Percentiles rank a stretch among this genome's conserved stretches.
These are phyloP conservation scores for Drosophila miranda DNA, from an alignment of 1,140 invertebrate species.

Conservation along the genomic window DNA sequence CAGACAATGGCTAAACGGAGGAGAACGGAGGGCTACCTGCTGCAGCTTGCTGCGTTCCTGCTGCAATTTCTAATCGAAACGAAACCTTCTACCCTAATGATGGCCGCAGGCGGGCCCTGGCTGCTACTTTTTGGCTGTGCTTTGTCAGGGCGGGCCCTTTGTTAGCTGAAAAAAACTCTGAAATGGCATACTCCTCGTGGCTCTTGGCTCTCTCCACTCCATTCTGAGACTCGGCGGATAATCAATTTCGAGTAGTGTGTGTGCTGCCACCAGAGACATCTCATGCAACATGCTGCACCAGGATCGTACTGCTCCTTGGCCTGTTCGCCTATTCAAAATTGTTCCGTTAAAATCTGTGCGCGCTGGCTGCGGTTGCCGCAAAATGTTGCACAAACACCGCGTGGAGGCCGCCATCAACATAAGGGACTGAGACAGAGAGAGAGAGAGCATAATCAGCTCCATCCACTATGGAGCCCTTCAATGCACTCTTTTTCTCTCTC, in stretches of 20 bases:
- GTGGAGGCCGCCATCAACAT: conserved; percentile 43
- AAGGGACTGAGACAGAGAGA: conserved; percentile 19
- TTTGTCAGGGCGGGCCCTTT: conserved; percentile 44
- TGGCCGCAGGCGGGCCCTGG: conserved; percentile 50
- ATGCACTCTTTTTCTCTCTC: conserved; percentile 3
- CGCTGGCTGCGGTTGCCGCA: conserved; percentile 48
- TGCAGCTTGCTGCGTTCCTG: conserved; percentile 73
- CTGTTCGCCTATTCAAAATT: conserved; percentile 66
- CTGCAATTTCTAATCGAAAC: conserved; percentile 81
- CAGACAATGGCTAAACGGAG: conserved; percentile 2
- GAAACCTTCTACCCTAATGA: conserved; percentile 81
- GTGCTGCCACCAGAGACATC: conserved; percentile 21
- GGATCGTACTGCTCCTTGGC: conserved; percentile 2
- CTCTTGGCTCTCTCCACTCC: too few species aligned
- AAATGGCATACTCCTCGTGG: too few species aligned
- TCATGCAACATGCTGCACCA: conserved; percentile 59
- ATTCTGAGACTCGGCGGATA: conserved; percentile 33
- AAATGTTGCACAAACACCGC: conserved; percentile 71
- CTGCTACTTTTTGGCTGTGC: too few species aligned
- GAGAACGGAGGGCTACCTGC: conserved; percentile 34
- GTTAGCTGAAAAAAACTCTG: conserved; percentile 71
- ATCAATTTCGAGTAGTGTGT: conserved; percentile 24
- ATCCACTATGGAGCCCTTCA: neutral
- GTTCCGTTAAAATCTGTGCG: conserved; percentile 77
- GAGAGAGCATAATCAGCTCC: too few species aligned